These are phyloP conservation scores for Drosophila grimshawi DNA, from an alignment of 1,140 invertebrate genomes.

Conservation along the genomic window DNA sequence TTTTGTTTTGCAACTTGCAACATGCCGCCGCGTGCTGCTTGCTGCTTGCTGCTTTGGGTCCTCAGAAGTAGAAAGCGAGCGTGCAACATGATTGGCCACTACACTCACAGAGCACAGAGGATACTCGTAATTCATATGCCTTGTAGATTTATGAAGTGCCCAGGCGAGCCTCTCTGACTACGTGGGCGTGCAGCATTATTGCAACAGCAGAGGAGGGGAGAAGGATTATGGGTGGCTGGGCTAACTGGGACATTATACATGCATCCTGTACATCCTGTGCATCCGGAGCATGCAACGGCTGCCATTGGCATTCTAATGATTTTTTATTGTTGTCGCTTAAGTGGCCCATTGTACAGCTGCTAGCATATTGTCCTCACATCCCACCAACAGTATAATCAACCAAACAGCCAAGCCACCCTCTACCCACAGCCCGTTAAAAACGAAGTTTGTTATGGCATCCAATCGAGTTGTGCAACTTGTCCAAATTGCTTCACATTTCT, in stretches of 20 bases:
- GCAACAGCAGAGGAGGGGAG: background rate
- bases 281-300: constrained; percentile 18
- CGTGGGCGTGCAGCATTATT: constrained; percentile 13
- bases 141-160: constrained; percentile 77
- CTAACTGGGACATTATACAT: constrained; percentile 18
- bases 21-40: constrained; percentile 5
- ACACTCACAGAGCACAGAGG: constrained; percentile 61
- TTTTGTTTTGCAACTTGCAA: constrained; percentile 37
- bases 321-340: constrained; percentile 80
- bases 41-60: constrained; percentile 15
- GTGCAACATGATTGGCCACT: constrained; percentile 73
- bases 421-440: background rate
- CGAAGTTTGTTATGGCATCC: constrained; percentile 2
- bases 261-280: constrained; percentile 37
- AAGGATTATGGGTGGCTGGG: background rate
- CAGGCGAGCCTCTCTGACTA: constrained; percentile 30
- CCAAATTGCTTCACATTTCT: constrained; percentile 5
- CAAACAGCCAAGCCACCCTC: background rate
- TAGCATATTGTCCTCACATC: constrained; percentile 67
- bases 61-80: constrained; percentile 21
- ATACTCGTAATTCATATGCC: constrained; percentile 80
- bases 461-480: constrained; percentile 16
- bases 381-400: constrained; percentile 40
- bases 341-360: constrained; percentile 79
- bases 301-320: constrained; percentile 78